Percentiles rank a stretch among this genome's conserved stretches.
Conservation (phyloP, 2,113 vertebrate genomes). For the Neodontobutis hainanensis region DNA sequence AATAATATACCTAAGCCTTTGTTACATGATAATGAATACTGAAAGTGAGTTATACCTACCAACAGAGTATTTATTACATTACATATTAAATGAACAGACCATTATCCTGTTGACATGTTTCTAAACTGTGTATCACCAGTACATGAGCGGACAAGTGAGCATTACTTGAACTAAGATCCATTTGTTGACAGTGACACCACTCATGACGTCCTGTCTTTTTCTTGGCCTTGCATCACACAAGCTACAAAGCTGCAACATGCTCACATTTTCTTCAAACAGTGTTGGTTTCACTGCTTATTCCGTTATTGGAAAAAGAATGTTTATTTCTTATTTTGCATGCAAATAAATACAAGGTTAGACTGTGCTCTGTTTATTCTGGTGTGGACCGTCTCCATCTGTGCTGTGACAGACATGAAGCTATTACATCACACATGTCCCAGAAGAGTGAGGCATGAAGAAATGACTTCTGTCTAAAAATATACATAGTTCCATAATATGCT, state of each 20-base stretch:
- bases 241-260: conserved; percentile 20
- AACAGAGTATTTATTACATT: no score
- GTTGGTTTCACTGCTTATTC: conserved; percentile 22
- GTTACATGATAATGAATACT: no score
- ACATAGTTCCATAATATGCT: background rate
- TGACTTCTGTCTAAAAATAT: conserved; percentile 28
- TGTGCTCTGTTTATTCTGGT: conserved; percentile 34
- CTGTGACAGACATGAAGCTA: conserved; percentile 30
- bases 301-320: conserved; percentile 35
- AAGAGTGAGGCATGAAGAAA: conserved; percentile 39
- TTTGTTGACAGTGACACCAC: conserved; percentile 22
- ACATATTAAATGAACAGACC: no score
- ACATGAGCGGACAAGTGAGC: conserved; percentile 5
- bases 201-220: conserved; percentile 41
- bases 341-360: conserved; percentile 19
- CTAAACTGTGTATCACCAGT: background rate
- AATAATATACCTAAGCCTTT: no score
- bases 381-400: conserved; percentile 21
- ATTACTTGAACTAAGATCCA: conserved; percentile 1
- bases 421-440: conserved; percentile 41
- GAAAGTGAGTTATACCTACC: no score
- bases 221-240: conserved; percentile 30
- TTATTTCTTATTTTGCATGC: conserved; percentile 31
- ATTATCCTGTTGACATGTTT: no score
- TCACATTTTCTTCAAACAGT: conserved; percentile 17